Conservation (phyloP, 2,113 vertebrate species). For the Todiramphus saurophagus region DNA sequence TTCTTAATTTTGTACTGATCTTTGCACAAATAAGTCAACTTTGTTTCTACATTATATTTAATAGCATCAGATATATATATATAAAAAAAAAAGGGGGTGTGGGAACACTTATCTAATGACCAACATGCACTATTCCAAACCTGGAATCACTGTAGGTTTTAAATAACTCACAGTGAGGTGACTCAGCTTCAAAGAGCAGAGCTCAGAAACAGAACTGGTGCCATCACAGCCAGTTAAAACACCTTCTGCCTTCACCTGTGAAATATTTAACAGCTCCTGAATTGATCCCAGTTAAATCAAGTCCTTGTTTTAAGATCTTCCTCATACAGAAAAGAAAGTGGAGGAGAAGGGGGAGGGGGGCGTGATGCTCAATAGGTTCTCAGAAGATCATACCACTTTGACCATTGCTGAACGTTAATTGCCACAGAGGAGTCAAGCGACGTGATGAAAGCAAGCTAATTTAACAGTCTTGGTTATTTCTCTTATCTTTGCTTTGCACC, state of each 20-base stretch:
- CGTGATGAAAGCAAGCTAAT: background rate
- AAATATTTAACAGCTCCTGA: background rate
- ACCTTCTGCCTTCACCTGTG: background rate
- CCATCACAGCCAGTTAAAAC: background rate
- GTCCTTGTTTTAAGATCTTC: background rate
- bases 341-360: background rate
- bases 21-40: background rate
- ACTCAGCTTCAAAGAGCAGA: background rate
- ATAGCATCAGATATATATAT: background rate
- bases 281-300: background rate
- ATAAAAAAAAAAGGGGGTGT: background rate
- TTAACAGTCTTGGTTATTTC: background rate
- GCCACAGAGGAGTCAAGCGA: background rate
- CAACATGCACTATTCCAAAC: background rate
- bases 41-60: background rate
- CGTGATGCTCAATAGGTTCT: background rate
- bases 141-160: background rate
- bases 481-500: background rate
- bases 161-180: background rate
- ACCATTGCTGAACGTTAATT: background rate
- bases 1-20: background rate
- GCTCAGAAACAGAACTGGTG: background rate
- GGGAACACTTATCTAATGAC: background rate
- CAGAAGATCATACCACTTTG: background rate
- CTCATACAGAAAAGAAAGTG: background rate